Evolutionary conservation across 2,113 vertebrate species (phyloP).

Genomic region (Lagopus leucura): DNA sequence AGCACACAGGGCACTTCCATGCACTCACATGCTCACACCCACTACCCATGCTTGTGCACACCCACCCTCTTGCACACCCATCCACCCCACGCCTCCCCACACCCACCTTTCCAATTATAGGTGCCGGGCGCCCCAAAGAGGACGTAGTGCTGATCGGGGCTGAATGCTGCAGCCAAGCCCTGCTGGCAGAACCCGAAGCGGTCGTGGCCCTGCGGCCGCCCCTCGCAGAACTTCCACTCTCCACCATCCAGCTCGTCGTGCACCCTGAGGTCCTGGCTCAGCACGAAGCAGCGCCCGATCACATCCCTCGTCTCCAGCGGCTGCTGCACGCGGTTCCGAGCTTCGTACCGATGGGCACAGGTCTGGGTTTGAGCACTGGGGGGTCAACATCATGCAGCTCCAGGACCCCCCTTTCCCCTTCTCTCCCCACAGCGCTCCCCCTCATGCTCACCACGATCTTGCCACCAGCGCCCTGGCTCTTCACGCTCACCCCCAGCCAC

Average conservation of each 20-base stretch:
- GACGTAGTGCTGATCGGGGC: conserved; percentile 89
- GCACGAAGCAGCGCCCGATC: conserved; percentile 93
- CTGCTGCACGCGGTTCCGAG: conserved; percentile 86
- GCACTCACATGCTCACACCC: accelerated
- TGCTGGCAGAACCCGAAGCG: conserved; percentile 97
- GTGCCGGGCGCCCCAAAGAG: conserved; percentile 94
- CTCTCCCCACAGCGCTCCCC: background rate
- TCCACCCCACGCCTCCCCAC: background rate
- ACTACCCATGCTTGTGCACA: background rate
- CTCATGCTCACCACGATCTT: conserved; percentile 90
- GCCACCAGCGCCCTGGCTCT: conserved; percentile 92
- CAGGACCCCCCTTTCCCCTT: too few species aligned
- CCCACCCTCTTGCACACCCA: too few species aligned
- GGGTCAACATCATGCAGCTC: accelerated
- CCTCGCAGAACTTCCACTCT: conserved; percentile 96
- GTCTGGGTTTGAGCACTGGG: conserved; percentile 69
- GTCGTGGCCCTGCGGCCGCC: conserved; percentile 90
- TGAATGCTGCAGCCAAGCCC: conserved; percentile 91
- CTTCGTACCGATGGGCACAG: conserved; percentile 93
- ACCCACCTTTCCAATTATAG: conserved; percentile 97
- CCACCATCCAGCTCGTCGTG: conserved; percentile 91
- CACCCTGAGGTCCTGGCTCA: conserved; percentile 89
- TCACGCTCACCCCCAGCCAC: conserved; percentile 93
- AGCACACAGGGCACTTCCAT: too few species aligned
- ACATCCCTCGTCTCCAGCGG: conserved; percentile 90